Evolutionary conservation across 2,888 invertebrate genomes (phyloP).

Genomic region (Diarsia dahlii): DNA sequence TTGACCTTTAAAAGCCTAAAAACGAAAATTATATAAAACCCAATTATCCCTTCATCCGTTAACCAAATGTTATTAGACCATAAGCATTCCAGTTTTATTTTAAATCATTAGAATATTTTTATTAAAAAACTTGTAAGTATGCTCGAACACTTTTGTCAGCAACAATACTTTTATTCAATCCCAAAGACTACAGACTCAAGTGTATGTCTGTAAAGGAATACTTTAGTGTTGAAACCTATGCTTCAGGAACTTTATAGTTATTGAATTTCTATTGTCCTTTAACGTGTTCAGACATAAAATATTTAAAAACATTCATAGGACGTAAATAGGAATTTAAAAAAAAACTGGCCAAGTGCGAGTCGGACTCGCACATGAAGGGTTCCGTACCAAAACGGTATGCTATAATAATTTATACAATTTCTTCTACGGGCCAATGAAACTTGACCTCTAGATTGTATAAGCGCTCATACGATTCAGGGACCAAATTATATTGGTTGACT

Average conservation of each 20-base stretch:
- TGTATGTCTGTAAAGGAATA: slow-evolving; percentile 41
- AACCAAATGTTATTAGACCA: slow-evolving; percentile 12
- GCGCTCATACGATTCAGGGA: too few species aligned
- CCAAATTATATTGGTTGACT: too few species aligned
- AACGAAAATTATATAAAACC: neutral
- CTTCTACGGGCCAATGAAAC: too few species aligned
- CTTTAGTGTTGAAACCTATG: slow-evolving; percentile 43
- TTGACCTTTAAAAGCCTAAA: neutral
- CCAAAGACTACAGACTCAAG: slow-evolving; percentile 48
- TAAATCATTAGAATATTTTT: neutral
- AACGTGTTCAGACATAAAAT: slow-evolving; percentile 47
- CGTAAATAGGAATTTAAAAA: slow-evolving; percentile 17
- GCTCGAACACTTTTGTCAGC: slow-evolving; percentile 28
- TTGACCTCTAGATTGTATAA: too few species aligned
- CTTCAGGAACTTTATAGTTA: slow-evolving; percentile 61
- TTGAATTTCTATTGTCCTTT: slow-evolving; percentile 53
- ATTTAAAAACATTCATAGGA: slow-evolving; percentile 54
- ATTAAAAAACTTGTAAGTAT: neutral
- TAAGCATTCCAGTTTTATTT: neutral
- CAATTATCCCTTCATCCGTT: neutral
- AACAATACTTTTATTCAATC: slow-evolving; percentile 44
- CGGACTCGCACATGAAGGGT: too few species aligned
- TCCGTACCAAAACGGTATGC: too few species aligned
- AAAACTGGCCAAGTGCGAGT: too few species aligned
- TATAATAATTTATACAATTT: too few species aligned